phyloP scores from a whole-genome alignment of 2,888 invertebrate species.

The Zeuzera pyrina region DNA sequence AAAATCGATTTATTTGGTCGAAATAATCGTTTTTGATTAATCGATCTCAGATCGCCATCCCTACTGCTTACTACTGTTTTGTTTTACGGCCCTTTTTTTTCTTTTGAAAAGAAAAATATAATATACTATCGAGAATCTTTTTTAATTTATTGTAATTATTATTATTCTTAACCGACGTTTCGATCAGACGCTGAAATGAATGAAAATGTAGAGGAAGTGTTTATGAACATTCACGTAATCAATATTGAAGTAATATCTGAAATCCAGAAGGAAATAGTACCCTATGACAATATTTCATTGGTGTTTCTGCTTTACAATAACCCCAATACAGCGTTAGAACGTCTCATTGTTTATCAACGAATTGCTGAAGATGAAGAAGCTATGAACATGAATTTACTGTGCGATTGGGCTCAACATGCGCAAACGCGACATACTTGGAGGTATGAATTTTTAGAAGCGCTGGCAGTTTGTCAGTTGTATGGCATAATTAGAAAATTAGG shows the following conservation, averaged over 20 bases:
- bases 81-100: no score
- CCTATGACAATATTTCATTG: conserved; percentile 49
- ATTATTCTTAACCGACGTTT: no score
- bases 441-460: conserved; percentile 56
- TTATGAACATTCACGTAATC: conserved; percentile 32
- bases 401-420: conserved; percentile 48
- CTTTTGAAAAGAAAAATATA: no score
- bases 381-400: conserved; percentile 39
- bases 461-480: conserved; percentile 46
- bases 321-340: conserved; percentile 52
- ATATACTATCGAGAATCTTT: no score
- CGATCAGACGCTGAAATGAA: no score
- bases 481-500: conserved; percentile 49
- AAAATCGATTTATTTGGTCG: no score
- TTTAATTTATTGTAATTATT: no score
- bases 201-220: no score
- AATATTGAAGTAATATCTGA: conserved; percentile 38
- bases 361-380: conserved; percentile 34
- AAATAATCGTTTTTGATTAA: no score
- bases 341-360: conserved; percentile 44
- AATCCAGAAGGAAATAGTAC: conserved; percentile 50
- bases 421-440: conserved; percentile 43
- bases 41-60: no score
- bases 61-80: no score
- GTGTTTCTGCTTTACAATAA: conserved; percentile 57